Percentiles rank a stretch among this genome's conserved stretches.
These are phyloP conservation scores for zebrafish (Danio rerio) DNA, from an alignment of 2,113 vertebrate genomes.

Conservation along the genomic window DNA sequence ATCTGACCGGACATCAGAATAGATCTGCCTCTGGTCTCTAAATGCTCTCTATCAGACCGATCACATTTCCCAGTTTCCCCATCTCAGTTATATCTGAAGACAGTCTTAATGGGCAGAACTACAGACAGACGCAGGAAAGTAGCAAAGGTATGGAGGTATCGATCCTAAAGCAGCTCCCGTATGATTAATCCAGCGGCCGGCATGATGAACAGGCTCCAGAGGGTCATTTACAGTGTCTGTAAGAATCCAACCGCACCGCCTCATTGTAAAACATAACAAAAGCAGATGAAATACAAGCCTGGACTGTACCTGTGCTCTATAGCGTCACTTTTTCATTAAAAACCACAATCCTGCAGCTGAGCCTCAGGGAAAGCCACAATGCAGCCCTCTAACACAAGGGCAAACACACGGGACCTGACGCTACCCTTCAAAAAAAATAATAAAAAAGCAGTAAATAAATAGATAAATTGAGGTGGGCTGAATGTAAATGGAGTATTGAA, in stretches of 20 bases:
- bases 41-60: not conserved
- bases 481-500: constrained; percentile 69
- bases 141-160: constrained; percentile 43
- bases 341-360: constrained; percentile 73
- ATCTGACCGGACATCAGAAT: not conserved
- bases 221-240: constrained; percentile 62
- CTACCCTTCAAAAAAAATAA: constrained; percentile 65
- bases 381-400: constrained; percentile 73
- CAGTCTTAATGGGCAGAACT: constrained; percentile 48
- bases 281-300: constrained; percentile 67
- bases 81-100: constrained; percentile 29
- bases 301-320: constrained; percentile 73
- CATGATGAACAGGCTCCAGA: constrained; percentile 61
- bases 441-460: constrained; percentile 64
- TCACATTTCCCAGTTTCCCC: not conserved
- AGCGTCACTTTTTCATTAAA: constrained; percentile 71
- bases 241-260: constrained; percentile 50
- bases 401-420: constrained; percentile 76
- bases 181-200: constrained; percentile 50
- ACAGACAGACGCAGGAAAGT: constrained; percentile 43
- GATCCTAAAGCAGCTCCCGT: constrained; percentile 52
- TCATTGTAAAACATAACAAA: constrained; percentile 74
- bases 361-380: constrained; percentile 74
- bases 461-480: constrained; percentile 54
- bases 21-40: not conserved